A percentile compares a stretch with the other conserved stretches of the same genome.
phyloP scores from a whole-genome alignment of 1,140 invertebrate species.

The Pogonomyrmex californicus region DNA sequence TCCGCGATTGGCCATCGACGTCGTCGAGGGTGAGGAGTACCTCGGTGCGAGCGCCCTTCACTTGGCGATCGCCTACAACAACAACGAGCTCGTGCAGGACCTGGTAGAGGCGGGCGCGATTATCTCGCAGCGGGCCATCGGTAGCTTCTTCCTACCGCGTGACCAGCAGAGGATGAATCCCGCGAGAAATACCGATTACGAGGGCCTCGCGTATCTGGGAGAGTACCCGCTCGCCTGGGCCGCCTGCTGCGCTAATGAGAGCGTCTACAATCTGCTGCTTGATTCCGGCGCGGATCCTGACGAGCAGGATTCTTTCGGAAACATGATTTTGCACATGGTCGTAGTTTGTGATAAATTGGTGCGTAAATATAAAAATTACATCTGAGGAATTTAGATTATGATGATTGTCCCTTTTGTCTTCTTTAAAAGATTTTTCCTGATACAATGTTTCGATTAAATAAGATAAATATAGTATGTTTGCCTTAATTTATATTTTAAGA shows the following conservation, averaged over 20 bases:
- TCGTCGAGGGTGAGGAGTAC: conserved; percentile 99
- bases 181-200: conserved; percentile 95
- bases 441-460: background rate
- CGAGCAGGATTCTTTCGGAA: conserved; percentile 96
- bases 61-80: conserved; percentile 98
- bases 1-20: conserved; percentile 96
- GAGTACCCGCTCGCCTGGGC: conserved; percentile 99
- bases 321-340: conserved; percentile 99
- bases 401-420: background rate
- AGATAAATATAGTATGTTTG: no score
- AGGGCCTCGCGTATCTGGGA: conserved; percentile 97
- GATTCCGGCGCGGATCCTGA: conserved; percentile 97
- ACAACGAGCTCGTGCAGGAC: conserved; percentile 98
- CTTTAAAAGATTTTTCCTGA: background rate
- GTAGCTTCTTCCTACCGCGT: conserved; percentile 96
- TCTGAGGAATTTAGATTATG: background rate
- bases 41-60: conserved; percentile 97
- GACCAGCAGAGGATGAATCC: conserved; percentile 94
- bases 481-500: no score
- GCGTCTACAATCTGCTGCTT: conserved; percentile 98
- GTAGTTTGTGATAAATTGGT: conserved; percentile 98
- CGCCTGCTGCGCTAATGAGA: conserved; percentile 98
- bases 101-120: conserved; percentile 96
- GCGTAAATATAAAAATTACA: conserved; percentile 79
- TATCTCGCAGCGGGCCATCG: conserved; percentile 96